A percentile compares a stretch with the other conserved stretches of the same genome.
phyloP scores from a whole-genome alignment of 2,797 vertebrate species.

The Alosa sapidissima region DNA sequence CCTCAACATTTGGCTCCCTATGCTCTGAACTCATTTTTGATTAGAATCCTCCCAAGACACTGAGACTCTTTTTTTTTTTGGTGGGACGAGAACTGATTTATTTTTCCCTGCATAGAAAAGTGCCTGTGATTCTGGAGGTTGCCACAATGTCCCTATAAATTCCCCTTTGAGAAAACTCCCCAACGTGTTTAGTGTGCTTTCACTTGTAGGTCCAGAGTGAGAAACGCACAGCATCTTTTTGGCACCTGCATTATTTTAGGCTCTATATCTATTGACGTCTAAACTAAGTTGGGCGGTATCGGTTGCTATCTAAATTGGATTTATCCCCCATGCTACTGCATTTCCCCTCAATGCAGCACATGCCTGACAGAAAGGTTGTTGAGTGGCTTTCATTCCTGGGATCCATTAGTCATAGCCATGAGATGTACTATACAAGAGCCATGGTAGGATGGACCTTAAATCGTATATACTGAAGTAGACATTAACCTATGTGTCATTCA shows the following conservation, averaged over 20 bases:
- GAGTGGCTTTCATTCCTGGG: not conserved
- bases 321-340: not conserved
- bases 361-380: not conserved
- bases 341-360: not conserved
- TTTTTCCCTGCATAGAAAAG: too few relatives aligned
- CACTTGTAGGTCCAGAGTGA: not conserved
- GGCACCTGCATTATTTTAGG: not conserved
- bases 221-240: not conserved
- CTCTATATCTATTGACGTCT: not conserved
- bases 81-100: not conserved
- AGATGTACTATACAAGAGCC: not conserved
- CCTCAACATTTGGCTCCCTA: not conserved
- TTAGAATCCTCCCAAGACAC: not conserved
- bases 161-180: not conserved
- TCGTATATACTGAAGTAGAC: not conserved
- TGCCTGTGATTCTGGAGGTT: not conserved
- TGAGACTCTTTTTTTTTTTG: not conserved
- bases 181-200: not conserved
- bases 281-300: not conserved
- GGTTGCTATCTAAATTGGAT: not conserved
- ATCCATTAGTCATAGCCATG: slow-evolving; percentile 10
- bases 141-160: not conserved
- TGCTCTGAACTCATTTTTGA: not conserved
- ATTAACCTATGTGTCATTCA: not conserved
- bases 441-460: not conserved